Evolutionary conservation across 37 sponge, comb jelly and placozoan species (phyloP).

Genomic region (Aphrocallistes beatrix): DNA sequence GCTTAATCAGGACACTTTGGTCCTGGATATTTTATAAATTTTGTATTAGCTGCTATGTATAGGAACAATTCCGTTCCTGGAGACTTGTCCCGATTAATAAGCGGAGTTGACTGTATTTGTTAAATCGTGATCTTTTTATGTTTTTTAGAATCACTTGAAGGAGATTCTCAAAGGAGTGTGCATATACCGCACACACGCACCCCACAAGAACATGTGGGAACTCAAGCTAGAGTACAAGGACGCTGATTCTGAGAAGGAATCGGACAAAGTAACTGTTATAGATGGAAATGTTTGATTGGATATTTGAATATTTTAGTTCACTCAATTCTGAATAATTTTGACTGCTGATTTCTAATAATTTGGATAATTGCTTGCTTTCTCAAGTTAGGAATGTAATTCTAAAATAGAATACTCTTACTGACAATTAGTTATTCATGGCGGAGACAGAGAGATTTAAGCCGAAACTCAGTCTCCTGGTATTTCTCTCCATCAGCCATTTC

Average conservation of each 20-base stretch:
- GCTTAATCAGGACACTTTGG: too few species aligned
- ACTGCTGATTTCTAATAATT: background rate
- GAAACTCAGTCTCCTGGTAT: background rate
- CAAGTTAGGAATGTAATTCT: too few species aligned
- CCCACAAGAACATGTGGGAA: constrained; percentile 96
- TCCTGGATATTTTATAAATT: too few species aligned
- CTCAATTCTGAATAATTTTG: background rate
- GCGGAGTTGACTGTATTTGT: too few species aligned
- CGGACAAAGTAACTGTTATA: background rate
- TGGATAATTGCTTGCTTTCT: too few species aligned
- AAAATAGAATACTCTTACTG: background rate
- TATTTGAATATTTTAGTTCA: background rate
- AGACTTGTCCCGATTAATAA: too few species aligned
- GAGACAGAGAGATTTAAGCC: background rate
- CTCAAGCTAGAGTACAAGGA: constrained; percentile 76
- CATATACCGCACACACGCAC: constrained; percentile 70
- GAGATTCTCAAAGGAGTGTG: constrained; percentile 79
- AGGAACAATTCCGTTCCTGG: too few species aligned
- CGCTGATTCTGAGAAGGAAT: background rate
- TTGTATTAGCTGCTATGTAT: too few species aligned
- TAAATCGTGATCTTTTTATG: background rate
- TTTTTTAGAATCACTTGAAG: constrained; percentile 66
- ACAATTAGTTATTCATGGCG: background rate
- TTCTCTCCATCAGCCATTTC: constrained; percentile 54
- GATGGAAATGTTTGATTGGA: background rate